These are phyloP conservation scores for Platichthys stellatus DNA, from an alignment of 2,113 vertebrate genomes.

Conservation along the genomic window DNA sequence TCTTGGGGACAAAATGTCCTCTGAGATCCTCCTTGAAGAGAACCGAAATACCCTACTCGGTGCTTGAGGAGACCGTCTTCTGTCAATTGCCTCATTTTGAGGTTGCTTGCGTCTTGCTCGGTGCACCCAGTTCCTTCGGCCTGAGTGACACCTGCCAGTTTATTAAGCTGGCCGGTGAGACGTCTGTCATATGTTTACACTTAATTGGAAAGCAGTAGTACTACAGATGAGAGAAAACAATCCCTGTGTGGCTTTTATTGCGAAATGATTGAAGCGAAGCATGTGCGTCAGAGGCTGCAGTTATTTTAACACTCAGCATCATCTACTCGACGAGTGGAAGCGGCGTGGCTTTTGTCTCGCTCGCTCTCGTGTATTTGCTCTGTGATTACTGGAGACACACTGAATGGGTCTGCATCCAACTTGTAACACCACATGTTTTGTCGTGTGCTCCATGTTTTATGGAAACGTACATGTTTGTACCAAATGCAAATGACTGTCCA, in stretches of 20 bases:
- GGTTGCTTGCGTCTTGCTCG: too few relatives aligned
- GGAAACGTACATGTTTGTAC: too few relatives aligned
- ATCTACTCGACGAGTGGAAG: neutral
- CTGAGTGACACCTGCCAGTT: neutral
- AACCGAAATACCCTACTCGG: neutral
- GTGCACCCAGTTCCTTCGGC: too few relatives aligned
- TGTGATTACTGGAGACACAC: too few relatives aligned
- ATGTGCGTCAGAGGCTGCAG: slow-evolving; percentile 12
- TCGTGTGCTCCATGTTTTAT: too few relatives aligned
- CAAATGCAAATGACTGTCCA: too few relatives aligned
- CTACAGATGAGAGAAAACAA: neutral
- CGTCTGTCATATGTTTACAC: neutral
- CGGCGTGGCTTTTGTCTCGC: neutral
- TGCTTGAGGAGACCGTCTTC: too few relatives aligned
- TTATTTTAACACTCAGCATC: neutral
- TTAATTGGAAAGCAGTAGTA: neutral
- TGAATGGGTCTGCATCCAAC: neutral
- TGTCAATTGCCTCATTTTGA: too few relatives aligned
- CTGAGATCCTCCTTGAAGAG: neutral
- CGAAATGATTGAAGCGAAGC: neutral
- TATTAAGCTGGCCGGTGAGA: neutral
- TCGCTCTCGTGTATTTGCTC: neutral
- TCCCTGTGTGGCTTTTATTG: neutral
- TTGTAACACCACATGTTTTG: neutral
- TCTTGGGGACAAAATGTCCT: slow-evolving; percentile 8